These are phyloP conservation scores for Trachelipus rathkii DNA, from an alignment of 1,140 invertebrate genomes.

Conservation along the genomic window DNA sequence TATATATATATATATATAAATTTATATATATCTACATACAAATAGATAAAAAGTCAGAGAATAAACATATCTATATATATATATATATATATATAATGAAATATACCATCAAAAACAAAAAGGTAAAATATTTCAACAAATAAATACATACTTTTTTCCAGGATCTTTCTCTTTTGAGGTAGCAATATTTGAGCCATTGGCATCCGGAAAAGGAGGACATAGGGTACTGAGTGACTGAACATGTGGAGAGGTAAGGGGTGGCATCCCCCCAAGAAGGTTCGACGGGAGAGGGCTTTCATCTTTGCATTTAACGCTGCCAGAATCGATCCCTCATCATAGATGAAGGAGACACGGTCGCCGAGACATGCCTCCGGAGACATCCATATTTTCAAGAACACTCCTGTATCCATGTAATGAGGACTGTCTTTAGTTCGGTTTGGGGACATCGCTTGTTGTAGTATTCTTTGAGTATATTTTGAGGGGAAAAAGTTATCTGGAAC, in stretches of 20 bases:
- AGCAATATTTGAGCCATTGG: neutral
- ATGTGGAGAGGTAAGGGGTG: slow-evolving; percentile 19
- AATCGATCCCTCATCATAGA: neutral
- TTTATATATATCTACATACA: no score
- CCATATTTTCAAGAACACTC: neutral
- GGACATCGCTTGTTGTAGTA: neutral
- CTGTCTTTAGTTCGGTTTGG: neutral
- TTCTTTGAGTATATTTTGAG: neutral
- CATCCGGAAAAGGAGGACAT: slow-evolving; percentile 25
- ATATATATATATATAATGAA: no score
- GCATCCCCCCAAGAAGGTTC: slow-evolving; percentile 5
- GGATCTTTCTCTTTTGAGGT: neutral
- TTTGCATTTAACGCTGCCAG: neutral
- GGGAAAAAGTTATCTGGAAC: neutral
- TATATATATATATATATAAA: no score
- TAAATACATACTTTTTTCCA: neutral
- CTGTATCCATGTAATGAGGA: neutral
- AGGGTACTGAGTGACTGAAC: slow-evolving; percentile 22
- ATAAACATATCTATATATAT: no score
- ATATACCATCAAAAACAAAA: no score
- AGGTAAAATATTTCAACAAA: no score
- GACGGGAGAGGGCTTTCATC: neutral
- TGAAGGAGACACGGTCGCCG: neutral
- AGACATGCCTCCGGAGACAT: neutral
- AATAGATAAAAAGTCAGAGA: no score